Base-by-base conservation (phyloP, 2,113 vertebrate species). In the Microcebus murinus region DNA sequence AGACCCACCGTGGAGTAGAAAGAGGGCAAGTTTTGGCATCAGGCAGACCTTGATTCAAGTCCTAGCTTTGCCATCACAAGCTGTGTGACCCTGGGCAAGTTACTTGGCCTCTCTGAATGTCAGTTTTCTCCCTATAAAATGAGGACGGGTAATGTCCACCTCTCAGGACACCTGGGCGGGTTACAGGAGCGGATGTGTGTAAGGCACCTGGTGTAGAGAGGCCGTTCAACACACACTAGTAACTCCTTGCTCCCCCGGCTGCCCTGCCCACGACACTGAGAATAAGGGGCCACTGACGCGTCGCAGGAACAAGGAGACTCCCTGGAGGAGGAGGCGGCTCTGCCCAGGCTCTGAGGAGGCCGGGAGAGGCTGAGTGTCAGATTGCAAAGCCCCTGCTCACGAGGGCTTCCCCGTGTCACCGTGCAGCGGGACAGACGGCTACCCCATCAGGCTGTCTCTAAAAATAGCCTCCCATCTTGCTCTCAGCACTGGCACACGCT, bases 401-500 rank as follows among this genome's bases (percentile, higher is more conserved):
- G 74, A 96, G 95, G 95, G 90, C 77, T 90, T 57, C 76, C 96
- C 91, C 50, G 1, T 67, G 87, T 77, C 67, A 48, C 90, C 3
- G 2, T 71, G 90, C 73, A 65, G 1, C 12, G 71, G 96, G 92
- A 97, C 97, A 97, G 95, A 94, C 85, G 87, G 96, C 91, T 65
- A n/a, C 91, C 94, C 95, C 93, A 95, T 71, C 88, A 89, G 97
- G 91, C 83, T 83, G 81, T 82, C 95, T 96, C 97, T 97, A 96
- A 96, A 97, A 97, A 97, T 98, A 97, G 39, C 85, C 70, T 88
- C 71, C 81, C 93, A 50, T 91, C 93, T 57, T 89, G 84, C 80
- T 92, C 85, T 59, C 65, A 25, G 95, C 1, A 0, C 15, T 94
- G 80, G 94, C 95, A n/a, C 76, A 2, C 0, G 25, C 77, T 90